Evolutionary conservation across 2,113 vertebrate genomes (phyloP).

Genomic region (Macaca fascicularis): DNA sequence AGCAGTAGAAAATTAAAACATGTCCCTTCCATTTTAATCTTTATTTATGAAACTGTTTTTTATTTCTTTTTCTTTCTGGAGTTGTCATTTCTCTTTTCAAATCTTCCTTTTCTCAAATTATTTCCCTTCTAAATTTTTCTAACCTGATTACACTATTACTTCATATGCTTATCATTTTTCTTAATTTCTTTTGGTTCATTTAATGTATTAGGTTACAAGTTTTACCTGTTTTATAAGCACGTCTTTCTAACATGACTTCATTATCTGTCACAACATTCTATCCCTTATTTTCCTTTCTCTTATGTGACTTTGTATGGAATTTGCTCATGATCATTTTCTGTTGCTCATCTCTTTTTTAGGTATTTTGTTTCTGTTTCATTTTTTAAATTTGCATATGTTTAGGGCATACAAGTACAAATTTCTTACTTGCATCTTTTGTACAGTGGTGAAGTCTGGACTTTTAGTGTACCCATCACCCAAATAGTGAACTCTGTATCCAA

Average conservation of each 20-base stretch:
- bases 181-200: slow-evolving; percentile 40
- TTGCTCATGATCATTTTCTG: background rate
- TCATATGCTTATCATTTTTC: background rate
- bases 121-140: slow-evolving; percentile 19
- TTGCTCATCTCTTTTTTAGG: background rate
- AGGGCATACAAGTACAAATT: no score
- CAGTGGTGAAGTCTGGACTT: no score
- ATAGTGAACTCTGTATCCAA: no score
- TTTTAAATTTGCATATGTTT: no score
- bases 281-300: slow-evolving; percentile 31
- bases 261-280: background rate
- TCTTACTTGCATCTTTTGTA: no score
- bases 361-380: no score
- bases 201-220: background rate
- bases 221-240: background rate
- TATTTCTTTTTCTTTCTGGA: slow-evolving; percentile 20
- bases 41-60: slow-evolving; percentile 9
- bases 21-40: background rate
- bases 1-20: background rate
- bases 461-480: no score
- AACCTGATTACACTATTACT: background rate
- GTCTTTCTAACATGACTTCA: background rate
- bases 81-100: background rate
- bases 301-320: background rate
- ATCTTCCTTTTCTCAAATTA: slow-evolving; percentile 12